phyloP scores from a whole-genome alignment of 2,113 vertebrate species.

The Phalacrocorax aristotelis region DNA sequence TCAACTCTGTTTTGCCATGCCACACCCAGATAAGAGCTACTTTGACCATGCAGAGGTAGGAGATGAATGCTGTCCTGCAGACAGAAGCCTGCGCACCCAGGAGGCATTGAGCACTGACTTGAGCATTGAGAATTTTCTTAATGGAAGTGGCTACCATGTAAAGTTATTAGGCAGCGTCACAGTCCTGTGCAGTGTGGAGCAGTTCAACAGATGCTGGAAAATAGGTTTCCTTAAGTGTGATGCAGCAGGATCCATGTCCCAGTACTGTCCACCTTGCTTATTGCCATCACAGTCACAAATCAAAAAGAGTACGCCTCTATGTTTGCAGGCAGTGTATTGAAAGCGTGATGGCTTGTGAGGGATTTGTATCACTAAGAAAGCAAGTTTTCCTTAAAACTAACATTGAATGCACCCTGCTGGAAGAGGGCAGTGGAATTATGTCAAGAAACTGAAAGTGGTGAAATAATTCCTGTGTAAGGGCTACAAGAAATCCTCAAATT shows the following conservation, averaged over 20 bases:
- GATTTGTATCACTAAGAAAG: neutral
- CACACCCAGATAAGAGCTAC: neutral
- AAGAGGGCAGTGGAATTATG: neutral
- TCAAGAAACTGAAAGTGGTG: neutral
- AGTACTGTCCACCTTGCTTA: neutral
- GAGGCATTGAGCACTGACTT: neutral
- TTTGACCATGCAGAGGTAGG: rapidly evolving
- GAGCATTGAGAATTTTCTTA: neutral
- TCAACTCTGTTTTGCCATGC: neutral
- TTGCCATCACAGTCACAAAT: neutral
- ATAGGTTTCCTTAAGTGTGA: neutral
- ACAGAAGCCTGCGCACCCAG: neutral
- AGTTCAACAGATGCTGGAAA: neutral
- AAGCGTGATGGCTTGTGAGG: neutral
- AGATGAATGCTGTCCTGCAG: neutral
- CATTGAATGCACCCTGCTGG: rapidly evolving
- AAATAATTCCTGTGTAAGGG: neutral
- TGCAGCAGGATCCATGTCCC: neutral
- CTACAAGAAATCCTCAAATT: neutral
- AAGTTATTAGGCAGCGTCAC: neutral
- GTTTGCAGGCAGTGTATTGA: neutral
- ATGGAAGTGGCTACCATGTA: neutral
- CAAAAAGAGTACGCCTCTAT: neutral
- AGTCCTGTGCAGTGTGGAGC: neutral
- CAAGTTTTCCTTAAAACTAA: neutral